Evolutionary conservation across 2,888 invertebrate genomes (phyloP), one percentile per base, ranked within the genome.

Genomic region (Lithophane socia): DNA sequence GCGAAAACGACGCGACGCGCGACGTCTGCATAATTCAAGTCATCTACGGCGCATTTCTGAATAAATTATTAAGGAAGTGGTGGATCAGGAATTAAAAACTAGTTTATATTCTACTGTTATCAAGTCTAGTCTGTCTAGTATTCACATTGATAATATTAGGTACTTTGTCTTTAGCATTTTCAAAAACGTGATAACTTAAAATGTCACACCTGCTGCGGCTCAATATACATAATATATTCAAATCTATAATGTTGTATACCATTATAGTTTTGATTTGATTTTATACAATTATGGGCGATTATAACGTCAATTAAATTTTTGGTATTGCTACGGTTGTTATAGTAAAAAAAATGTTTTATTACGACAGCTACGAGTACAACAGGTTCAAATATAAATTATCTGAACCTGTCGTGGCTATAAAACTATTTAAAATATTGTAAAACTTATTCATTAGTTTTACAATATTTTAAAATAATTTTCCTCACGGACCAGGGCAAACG

Each of bases 81-180:
- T 61, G n/a, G 29, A 75, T 75, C 63, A 37, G 13, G 75, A 52
- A 37, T 37, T 37, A 0, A 75, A 54, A 29, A 44, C 75, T 13
- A n/a, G 52, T 75, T 74, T n/a, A n/a, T n/a, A n/a, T n/a, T n/a
- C 37, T 9, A 58, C 24, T 49, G 47, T 61, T 42, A 42, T 24
- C 10, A 18, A 21, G 8, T 29, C 29, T 29, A 37, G 3, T 37
- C 2, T 3, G 37, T 58, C 7, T 56, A 29, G 42, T 44, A 49
- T 21, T 16, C 10, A 37, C 73, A 13, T 73, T 18, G 8, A n/a
- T 24, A 37, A 21, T 18, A 1, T 71, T 12, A 29, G 4, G n/a
- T n/a, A n/a, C 24, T 7, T n/a, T 2, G 10, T 18, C 3, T 16
- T 5, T 29, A 71, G 29, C n/a, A 44, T 75, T 75, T 52, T 7